Percentiles rank a stretch among this genome's conserved stretches.
Evolutionary conservation across 2,888 invertebrate genomes (phyloP).

Genomic region (Eugnorisma glareosa): DNA sequence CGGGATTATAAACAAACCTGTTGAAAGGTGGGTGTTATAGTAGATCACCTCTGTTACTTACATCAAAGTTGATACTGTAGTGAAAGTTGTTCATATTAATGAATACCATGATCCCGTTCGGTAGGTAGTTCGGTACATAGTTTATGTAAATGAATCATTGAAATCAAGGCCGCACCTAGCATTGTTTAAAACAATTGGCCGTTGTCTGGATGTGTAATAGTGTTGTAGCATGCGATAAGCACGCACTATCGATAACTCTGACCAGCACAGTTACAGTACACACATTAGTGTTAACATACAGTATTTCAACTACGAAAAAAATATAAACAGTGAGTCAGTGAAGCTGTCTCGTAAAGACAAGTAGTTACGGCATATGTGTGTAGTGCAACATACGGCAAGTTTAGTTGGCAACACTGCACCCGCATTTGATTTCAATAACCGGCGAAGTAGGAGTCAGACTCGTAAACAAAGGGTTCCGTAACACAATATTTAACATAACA

Average conservation of each 20-base stretch:
- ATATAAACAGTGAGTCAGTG: background rate
- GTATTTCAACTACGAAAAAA: constrained; percentile 6
- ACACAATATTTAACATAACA: background rate
- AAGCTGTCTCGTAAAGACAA: background rate
- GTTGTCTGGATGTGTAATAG: constrained; percentile 33
- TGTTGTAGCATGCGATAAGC: constrained; percentile 53
- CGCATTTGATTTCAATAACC: background rate
- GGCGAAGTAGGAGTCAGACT: background rate
- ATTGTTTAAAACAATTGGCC: constrained; percentile 62
- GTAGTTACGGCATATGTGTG: background rate
- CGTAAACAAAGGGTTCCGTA: background rate
- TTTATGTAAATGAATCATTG: constrained; percentile 49
- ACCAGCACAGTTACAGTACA: constrained; percentile 6
- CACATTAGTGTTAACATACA: background rate
- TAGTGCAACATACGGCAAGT: background rate
- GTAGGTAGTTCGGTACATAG: background rate
- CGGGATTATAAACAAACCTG: no score
- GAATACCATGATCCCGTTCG: background rate
- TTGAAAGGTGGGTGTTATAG: background rate
- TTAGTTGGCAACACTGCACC: background rate
- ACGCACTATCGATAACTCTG: constrained; percentile 53
- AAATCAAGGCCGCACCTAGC: constrained; percentile 54
- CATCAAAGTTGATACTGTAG: background rate
- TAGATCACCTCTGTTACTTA: background rate
- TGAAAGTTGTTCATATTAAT: background rate